Evolutionary conservation across 2,113 vertebrate species (phyloP), one percentile per base, ranked within the genome.

Genomic region (Notarius quadriscutis): DNA sequence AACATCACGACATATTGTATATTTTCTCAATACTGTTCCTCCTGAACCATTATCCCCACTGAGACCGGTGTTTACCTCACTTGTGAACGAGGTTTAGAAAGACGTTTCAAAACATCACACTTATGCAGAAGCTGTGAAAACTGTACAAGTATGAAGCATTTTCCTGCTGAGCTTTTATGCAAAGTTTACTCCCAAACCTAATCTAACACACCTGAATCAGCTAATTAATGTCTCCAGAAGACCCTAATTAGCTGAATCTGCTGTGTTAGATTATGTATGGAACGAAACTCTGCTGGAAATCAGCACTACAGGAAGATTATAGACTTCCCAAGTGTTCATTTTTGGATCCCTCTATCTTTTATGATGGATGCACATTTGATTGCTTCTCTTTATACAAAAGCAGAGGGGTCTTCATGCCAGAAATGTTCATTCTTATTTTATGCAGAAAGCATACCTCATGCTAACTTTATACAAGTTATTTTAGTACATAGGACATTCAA

Each of bases 101-200:
- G 55, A 60, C 11, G 9, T 2, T 58, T 18, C 12, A 34, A 10
- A 30, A 20, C 57, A 60, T 81, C 57, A 81, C 79, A 60, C 9
- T 8, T 60, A 41, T 41, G 8, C 25, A 15, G 25, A 55, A 55
- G 25, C 57, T 81, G 79, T 58, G 53, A 79, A 79, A 57, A 1
- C 10, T 78, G 50, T 51, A 51, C 18, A 17, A 1, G 30, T 41
- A 81, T 20, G 9, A 81, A 34, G 0, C 11, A 6, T 9, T 5
- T 34, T 81, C 55, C 27, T 81, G 55, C 79, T 81, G 79, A 81
- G 55, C 27, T 69, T 83, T 83, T 51, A 17, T n/a, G 48, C 25
- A 50, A 30, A 83, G 34, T 83, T 83, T 63, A 69, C 48, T 83
- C 69, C 48, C 50, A 69, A 83, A 83, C 81, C 14, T 83, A 83